Evolutionary conservation across 2,113 vertebrate species (phyloP).

Genomic region (Carollia perspicillata): DNA sequence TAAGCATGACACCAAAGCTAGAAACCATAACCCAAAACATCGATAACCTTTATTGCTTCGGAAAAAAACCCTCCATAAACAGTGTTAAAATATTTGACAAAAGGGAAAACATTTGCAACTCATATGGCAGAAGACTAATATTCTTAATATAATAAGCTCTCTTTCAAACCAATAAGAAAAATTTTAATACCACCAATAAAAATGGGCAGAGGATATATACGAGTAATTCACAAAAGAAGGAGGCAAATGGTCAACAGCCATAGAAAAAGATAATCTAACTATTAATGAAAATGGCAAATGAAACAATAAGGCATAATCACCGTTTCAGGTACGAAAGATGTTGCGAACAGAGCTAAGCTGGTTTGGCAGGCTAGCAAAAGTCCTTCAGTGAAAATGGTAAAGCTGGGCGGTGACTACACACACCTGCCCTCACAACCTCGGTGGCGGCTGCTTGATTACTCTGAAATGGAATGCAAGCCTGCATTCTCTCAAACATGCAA

Average conservation of each 20-base stretch:
- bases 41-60: not conserved
- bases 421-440: not conserved
- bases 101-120: not conserved
- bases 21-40: constrained; percentile 33
- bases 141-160: constrained; percentile 22
- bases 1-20: constrained; percentile 1
- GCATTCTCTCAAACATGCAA: not conserved
- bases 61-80: not conserved
- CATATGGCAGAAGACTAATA: not conserved
- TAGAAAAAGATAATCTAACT: not conserved
- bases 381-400: not conserved
- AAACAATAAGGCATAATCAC: not conserved
- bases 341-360: not conserved
- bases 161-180: constrained; percentile 33
- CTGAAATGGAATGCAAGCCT: not conserved
- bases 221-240: not conserved
- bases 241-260: not conserved
- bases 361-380: not conserved
- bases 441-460: not conserved
- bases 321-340: not conserved
- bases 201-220: not conserved
- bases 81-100: constrained; percentile 13
- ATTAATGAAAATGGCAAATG: not conserved
- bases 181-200: not conserved
- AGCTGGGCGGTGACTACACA: not conserved